phyloP scores from a whole-genome alignment of 1,140 invertebrate species.

The Caligus rogercresseyi region DNA sequence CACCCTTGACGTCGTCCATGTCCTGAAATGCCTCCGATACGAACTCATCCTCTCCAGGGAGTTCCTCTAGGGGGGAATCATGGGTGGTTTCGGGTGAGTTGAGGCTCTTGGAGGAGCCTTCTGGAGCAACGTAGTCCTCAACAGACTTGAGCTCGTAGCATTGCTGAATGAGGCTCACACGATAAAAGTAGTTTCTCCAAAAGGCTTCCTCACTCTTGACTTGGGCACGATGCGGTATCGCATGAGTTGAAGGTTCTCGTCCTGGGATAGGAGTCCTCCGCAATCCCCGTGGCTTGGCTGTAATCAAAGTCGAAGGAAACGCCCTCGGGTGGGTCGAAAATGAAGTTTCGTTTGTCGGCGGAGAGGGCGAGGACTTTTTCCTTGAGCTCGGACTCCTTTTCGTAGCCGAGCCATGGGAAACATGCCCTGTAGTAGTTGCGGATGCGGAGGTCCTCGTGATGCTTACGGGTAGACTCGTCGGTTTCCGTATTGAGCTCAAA shows the following conservation, averaged over 20 bases:
- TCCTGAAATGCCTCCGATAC: conserved; percentile 16
- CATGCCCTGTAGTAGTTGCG: conserved; percentile 50
- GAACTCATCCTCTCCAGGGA: conserved; percentile 8
- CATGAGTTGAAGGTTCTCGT: conserved; percentile 90
- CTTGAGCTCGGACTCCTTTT: conserved; percentile 71
- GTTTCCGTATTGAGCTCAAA: not conserved
- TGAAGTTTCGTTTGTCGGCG: conserved; percentile 91
- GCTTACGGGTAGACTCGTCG: not conserved
- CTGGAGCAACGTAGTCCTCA: not conserved
- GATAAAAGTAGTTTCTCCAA: conserved; percentile 99
- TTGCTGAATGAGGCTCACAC: conserved; percentile 90
- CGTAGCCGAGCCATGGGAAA: conserved; percentile 74
- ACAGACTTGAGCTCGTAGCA: conserved; percentile 52
- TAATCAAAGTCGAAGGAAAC: conserved; percentile 92
- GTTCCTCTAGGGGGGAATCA: not conserved
- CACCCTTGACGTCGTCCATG: conserved; percentile 10
- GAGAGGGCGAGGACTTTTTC: conserved; percentile 84
- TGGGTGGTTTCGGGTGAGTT: not conserved
- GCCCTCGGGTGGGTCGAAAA: conserved; percentile 80
- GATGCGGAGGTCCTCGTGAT: not conserved
- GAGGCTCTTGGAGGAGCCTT: not conserved
- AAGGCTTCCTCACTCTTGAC: conserved; percentile 95
- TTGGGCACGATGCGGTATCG: conserved; percentile 97
- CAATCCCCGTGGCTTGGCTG: conserved; percentile 64
- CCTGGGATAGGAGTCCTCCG: conserved; percentile 77